phyloP scores from a whole-genome alignment of 2,797 vertebrate species.

The Pangasius djambal region DNA sequence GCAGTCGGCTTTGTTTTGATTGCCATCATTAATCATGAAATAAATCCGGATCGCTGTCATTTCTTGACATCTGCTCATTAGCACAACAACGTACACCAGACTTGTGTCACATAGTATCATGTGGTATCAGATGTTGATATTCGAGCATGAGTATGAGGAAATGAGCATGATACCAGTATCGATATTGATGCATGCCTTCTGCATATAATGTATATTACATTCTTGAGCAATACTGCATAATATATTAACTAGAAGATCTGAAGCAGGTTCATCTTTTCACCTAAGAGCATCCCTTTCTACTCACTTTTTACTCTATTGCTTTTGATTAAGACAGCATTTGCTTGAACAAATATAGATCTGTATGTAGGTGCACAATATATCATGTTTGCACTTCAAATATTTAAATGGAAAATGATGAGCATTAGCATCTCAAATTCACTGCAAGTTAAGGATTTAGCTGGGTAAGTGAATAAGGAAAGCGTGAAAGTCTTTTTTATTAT shows the following conservation, averaged over 20 bases:
- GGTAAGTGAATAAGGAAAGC: background rate
- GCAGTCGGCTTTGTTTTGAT: conserved; percentile 13
- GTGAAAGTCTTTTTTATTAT: background rate
- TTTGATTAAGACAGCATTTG: background rate
- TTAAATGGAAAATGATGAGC: background rate
- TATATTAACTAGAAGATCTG: background rate
- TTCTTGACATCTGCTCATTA: conserved; percentile 4
- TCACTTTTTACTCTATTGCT: background rate
- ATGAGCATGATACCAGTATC: background rate
- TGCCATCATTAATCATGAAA: background rate
- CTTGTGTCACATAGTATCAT: background rate
- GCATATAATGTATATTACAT: background rate
- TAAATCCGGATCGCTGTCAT: background rate
- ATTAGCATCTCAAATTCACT: background rate
- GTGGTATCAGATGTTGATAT: background rate
- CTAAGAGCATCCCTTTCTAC: background rate
- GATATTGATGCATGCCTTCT: background rate
- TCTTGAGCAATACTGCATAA: background rate
- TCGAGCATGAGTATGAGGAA: background rate
- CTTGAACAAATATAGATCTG: background rate
- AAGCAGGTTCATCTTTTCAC: background rate
- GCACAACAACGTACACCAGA: background rate
- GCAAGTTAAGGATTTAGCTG: background rate
- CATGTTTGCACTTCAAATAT: background rate
- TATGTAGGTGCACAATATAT: background rate